A percentile compares a stretch with the other conserved stretches of the same genome.
Evolutionary conservation across 2,113 vertebrate genomes (phyloP).

Genomic region (Nesoenas mayeri): DNA sequence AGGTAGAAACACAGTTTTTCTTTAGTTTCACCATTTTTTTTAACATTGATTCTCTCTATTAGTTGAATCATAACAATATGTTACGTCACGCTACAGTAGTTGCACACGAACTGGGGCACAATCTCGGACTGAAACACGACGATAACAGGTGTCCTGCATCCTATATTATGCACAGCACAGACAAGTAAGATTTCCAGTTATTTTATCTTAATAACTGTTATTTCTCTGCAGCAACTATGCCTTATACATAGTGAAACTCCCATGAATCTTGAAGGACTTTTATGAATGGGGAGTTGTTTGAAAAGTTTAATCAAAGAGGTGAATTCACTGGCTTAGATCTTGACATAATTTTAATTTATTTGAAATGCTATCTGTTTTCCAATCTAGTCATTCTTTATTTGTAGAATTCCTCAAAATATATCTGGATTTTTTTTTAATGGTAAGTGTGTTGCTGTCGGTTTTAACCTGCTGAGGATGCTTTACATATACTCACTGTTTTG

Average conservation of each 20-base stretch:
- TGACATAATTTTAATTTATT: background rate
- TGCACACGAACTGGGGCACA: constrained; percentile 90
- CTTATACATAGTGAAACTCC: background rate
- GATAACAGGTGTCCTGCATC: constrained; percentile 38
- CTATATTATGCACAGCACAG: constrained; percentile 80
- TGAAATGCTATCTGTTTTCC: background rate
- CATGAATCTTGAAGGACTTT: background rate
- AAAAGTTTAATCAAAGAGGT: background rate
- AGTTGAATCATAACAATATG: constrained; percentile 62
- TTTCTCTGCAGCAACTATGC: background rate
- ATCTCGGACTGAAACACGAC: constrained; percentile 88
- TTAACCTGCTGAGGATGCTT: background rate
- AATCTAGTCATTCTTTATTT: background rate
- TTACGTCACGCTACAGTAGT: constrained; percentile 75
- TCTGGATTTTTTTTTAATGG: background rate
- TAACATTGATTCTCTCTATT: constrained; percentile 2
- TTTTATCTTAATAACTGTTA: background rate
- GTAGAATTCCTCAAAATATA: background rate
- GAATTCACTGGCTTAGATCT: background rate
- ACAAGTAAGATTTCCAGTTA: constrained; percentile 69
- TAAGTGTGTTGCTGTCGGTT: background rate
- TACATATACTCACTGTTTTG: background rate
- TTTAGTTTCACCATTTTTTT: background rate
- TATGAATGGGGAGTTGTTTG: background rate
- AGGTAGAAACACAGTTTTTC: background rate